phyloP scores from a whole-genome alignment of 2,797 vertebrate species.

The Botia almorhae region DNA sequence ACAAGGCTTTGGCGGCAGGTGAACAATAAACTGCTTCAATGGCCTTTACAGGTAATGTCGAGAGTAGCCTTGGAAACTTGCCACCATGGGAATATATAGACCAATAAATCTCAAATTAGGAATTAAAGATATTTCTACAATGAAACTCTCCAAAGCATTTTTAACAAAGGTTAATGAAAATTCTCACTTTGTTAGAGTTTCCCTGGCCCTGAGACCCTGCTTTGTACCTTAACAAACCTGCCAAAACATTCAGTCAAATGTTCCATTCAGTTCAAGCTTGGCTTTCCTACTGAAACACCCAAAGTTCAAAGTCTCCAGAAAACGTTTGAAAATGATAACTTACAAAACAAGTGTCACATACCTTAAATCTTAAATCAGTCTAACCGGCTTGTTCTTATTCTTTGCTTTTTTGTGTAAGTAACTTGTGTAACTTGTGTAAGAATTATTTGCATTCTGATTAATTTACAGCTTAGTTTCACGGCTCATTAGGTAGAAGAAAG shows the following conservation, averaged over 20 bases:
- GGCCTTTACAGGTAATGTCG: conserved; percentile 13
- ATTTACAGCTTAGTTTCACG: conserved; percentile 29
- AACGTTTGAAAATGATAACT: background rate
- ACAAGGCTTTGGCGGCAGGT: conserved; percentile 18
- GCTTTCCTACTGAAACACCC: background rate
- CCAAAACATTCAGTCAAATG: conserved; percentile 9
- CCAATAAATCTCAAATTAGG: conserved; percentile 2
- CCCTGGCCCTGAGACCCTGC: background rate
- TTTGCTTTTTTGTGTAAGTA: conserved; percentile 7
- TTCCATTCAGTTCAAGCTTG: background rate
- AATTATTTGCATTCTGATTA: background rate
- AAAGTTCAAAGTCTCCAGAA: background rate
- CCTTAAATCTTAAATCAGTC: conserved; percentile 13
- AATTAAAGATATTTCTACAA: background rate
- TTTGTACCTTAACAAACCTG: background rate
- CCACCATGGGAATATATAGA: conserved; percentile 12
- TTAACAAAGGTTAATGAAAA: background rate
- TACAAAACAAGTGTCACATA: background rate
- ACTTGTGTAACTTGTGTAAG: too few relatives aligned
- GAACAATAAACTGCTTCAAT: conserved; percentile 12
- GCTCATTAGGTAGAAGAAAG: conserved; percentile 44
- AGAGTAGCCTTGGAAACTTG: conserved; percentile 15
- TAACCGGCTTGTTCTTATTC: background rate
- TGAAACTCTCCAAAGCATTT: background rate
- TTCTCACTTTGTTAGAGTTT: background rate